Evolutionary conservation across 2,888 invertebrate species (phyloP).

Genomic region (Choreutis nemorana): DNA sequence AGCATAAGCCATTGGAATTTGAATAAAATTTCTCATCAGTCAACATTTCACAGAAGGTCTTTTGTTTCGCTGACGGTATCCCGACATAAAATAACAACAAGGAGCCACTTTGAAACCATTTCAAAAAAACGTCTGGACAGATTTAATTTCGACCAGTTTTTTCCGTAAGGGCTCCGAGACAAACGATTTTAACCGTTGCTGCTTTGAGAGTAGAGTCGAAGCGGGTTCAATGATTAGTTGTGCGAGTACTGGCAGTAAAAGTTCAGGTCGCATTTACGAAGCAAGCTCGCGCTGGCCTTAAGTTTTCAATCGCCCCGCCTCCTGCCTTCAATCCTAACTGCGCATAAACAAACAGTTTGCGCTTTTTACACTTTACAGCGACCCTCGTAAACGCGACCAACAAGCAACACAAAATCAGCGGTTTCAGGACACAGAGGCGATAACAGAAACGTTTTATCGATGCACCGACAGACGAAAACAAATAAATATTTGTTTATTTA

Average conservation of each 20-base stretch:
- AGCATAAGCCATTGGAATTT: too few species aligned
- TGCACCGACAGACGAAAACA: too few species aligned
- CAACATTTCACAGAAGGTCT: too few species aligned
- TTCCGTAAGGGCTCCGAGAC: not conserved
- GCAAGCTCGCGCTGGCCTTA: conserved; percentile 16
- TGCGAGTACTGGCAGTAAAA: conserved; percentile 26
- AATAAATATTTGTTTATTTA: too few species aligned
- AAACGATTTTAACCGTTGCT: not conserved
- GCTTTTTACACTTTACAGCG: conserved; percentile 58
- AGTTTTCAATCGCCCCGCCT: conserved; percentile 6
- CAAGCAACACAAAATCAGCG: conserved; percentile 54
- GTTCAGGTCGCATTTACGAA: conserved; percentile 37
- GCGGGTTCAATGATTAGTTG: not conserved
- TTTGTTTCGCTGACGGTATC: too few species aligned
- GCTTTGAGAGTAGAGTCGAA: not conserved
- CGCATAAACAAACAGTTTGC: conserved; percentile 61
- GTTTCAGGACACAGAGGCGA: conserved; percentile 27
- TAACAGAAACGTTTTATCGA: not conserved
- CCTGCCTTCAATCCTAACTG: conserved; percentile 25
- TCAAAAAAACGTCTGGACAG: too few species aligned
- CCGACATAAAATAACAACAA: too few species aligned
- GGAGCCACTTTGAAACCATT: too few species aligned
- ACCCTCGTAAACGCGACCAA: conserved; percentile 54
- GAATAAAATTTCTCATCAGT: too few species aligned
- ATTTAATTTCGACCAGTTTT: not conserved